Evolutionary conservation across 2,113 vertebrate species (phyloP).

Genomic region (Sinocyclocheilus rhinocerous): DNA sequence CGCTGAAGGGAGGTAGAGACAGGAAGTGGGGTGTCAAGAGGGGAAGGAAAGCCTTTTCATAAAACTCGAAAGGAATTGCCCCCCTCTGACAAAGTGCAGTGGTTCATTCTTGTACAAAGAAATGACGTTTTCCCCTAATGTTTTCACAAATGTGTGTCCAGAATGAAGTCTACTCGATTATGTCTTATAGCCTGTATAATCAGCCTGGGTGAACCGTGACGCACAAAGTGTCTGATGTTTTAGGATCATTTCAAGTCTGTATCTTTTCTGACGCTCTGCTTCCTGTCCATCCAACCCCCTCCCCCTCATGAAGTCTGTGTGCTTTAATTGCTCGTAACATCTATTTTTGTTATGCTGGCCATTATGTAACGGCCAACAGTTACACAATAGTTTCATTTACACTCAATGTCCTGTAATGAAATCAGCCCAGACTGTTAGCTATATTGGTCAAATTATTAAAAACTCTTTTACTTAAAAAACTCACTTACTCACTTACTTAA

Average conservation of each 20-base stretch:
- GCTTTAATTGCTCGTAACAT: slow-evolving; percentile 61
- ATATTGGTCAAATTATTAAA: background rate
- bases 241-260: background rate
- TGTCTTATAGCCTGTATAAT: background rate
- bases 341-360: slow-evolving; percentile 49
- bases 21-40: slow-evolving; percentile 42
- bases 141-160: background rate
- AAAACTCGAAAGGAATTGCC: slow-evolving; percentile 41
- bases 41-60: slow-evolving; percentile 43
- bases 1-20: background rate
- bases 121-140: background rate
- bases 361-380: slow-evolving; percentile 69
- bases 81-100: background rate
- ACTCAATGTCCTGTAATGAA: slow-evolving; percentile 11
- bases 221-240: background rate
- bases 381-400: slow-evolving; percentile 69
- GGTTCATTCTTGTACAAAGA: slow-evolving; percentile 32
- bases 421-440: background rate
- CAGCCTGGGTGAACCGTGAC: background rate
- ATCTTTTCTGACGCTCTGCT: background rate
- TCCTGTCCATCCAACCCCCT: background rate
- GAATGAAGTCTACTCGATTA: background rate
- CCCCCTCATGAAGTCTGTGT: slow-evolving; percentile 52
- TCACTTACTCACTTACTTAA: no score
- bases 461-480: no score